Evolutionary conservation across 2,113 vertebrate genomes (phyloP), one percentile per base, ranked within the genome.

Genomic region (Anoura caudifer): DNA sequence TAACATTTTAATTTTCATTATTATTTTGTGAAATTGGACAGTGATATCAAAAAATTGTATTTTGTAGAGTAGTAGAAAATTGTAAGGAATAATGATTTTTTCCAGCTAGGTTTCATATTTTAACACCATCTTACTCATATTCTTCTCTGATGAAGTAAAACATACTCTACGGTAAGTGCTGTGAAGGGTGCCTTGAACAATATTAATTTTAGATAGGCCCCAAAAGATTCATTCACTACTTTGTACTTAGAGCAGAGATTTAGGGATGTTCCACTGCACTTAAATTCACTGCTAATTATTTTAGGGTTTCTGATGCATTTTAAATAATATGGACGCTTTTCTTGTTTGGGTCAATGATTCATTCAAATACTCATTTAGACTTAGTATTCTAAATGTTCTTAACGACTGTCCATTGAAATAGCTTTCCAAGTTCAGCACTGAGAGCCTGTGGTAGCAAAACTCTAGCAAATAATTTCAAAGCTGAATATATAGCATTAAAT

Each of bases 341-440:
- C 26, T 91, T 45, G 54, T 76, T 91, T 91, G 65, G 26, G 86
- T 89, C 79, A 86, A 43, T 63, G 83, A 91, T 67, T 97, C 41
- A 89, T 94, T 91, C 75, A 90, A 91, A 94, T 72, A 76, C 38
- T 90, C 33, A 79, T 94, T 94, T 95, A 63, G 75, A 95, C 45
- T 90, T 31, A 95, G 69, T 89, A 50, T 67, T 90, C n/a, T 67
- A 88, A 93, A 70, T 83, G 54, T 94, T 72, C 63, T 93, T 81
- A 93, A 73, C 87, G 63, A 87, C 56, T 92, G 43, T 80, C 69
- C 77, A 69, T 67, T 84, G 90, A 84, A 90, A 93, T 3, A 33
- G 81, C 70, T 84, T 19, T 95, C 77, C 26, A 86, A 67, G 31
- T 67, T 63, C 43, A 95, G 75, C 45, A 45, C 69, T 38, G 24